Evolutionary conservation across 2,113 vertebrate genomes (phyloP).

Genomic region (Semnornis frantzii): DNA sequence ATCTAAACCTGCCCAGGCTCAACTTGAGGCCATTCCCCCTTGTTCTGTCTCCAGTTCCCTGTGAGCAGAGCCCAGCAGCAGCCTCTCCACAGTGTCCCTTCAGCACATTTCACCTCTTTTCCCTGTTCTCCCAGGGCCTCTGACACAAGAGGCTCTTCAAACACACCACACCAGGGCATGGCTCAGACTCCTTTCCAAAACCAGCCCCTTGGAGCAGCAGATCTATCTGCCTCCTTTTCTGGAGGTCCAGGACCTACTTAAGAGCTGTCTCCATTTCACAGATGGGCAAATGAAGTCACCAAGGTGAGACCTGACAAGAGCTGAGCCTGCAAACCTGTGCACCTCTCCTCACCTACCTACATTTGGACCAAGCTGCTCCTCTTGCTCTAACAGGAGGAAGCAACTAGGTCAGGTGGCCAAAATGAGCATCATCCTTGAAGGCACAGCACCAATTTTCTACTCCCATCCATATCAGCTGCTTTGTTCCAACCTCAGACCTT

Average conservation of each 20-base stretch:
- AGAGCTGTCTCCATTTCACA: neutral
- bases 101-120: too few relatives aligned
- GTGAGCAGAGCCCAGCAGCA: too few relatives aligned
- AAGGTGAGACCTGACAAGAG: conserved; percentile 1
- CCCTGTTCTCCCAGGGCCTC: neutral
- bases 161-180: neutral
- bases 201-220: neutral
- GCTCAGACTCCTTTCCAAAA: neutral
- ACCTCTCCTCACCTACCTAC: conserved; percentile 6
- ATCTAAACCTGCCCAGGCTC: too few relatives aligned
- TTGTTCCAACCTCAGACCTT: conserved; percentile 48
- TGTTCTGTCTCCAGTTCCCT: too few relatives aligned
- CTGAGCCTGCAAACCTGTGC: neutral
- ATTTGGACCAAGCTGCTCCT: neutral
- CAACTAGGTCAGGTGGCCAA: conserved; percentile 41
- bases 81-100: too few relatives aligned
- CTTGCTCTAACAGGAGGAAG: neutral
- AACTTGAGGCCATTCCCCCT: too few relatives aligned
- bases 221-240: neutral
- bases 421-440: neutral
- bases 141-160: neutral
- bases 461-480: conserved; percentile 29
- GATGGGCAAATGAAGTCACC: neutral
- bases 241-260: neutral
- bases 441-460: neutral